These are phyloP conservation scores for Caenorhabditis panamensis DNA, from an alignment of 2,888 invertebrate species.

Conservation along the genomic window DNA sequence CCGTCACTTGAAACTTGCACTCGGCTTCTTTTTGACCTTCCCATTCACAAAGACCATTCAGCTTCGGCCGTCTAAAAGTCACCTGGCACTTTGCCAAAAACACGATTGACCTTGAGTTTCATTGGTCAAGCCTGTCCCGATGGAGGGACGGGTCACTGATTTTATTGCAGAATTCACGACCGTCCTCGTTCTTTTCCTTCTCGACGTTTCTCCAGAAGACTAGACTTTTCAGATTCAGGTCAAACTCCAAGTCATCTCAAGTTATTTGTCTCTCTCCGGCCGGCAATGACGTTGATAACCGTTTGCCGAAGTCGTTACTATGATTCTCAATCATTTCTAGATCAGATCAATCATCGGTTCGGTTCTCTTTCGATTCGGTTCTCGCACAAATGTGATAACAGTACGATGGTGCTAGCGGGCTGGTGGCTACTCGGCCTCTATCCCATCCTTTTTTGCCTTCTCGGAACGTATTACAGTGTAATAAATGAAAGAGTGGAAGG, in stretches of 20 bases:
- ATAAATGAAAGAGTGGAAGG: background rate
- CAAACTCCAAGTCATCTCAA: background rate
- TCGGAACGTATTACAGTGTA: conserved; percentile 51
- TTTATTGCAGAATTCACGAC: conserved; percentile 16
- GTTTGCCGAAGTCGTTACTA: conserved; percentile 46
- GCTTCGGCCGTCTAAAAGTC: too few species aligned
- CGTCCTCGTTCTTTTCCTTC: conserved; percentile 5
- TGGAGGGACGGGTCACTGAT: conserved; percentile 16
- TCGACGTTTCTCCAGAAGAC: background rate
- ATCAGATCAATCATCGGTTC: conserved; percentile 54
- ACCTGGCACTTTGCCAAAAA: conserved; percentile 14
- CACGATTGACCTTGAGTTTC: conserved; percentile 29
- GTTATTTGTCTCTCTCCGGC: background rate
- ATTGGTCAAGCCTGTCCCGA: conserved; percentile 23
- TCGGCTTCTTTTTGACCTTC: background rate
- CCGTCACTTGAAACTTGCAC: background rate
- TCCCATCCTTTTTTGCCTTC: conserved; percentile 19
- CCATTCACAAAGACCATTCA: too few species aligned
- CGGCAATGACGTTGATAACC: conserved; percentile 30
- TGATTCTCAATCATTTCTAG: conserved; percentile 37
- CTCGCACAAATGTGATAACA: conserved; percentile 27
- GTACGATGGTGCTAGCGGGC: background rate
- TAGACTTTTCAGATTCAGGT: conserved; percentile 13
- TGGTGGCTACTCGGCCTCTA: conserved; percentile 2
- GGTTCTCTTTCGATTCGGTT: conserved; percentile 15